Conservation (phyloP, 2,888 invertebrate species). For the Amitus sp. region DNA sequence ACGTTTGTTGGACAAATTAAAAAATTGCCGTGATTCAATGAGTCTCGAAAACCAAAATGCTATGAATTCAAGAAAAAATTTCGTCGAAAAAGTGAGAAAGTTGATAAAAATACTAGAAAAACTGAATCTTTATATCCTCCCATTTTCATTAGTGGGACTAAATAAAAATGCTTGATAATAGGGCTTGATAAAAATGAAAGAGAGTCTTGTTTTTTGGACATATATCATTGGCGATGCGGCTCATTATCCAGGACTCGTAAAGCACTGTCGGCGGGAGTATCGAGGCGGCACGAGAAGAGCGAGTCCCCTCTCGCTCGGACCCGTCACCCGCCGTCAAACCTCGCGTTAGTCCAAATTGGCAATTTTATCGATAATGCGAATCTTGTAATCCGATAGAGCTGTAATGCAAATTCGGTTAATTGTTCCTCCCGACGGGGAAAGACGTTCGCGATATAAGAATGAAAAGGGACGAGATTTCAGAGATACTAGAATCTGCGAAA, state of each 20-base stretch:
- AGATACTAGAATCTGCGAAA: conserved; percentile 28
- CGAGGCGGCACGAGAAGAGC: conserved; percentile 50
- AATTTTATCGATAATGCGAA: conserved; percentile 66
- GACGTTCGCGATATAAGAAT: conserved; percentile 20
- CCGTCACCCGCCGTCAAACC: conserved; percentile 40
- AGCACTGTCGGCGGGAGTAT: conserved; percentile 44
- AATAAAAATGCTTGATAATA: too few species aligned
- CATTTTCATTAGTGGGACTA: too few species aligned
- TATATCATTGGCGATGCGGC: conserved; percentile 12
- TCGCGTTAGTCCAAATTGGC: conserved; percentile 57
- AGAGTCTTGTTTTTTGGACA: too few species aligned
- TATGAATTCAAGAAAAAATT: too few species aligned
- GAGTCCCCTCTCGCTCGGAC: conserved; percentile 41
- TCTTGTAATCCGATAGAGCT: conserved; percentile 66
- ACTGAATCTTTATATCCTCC: too few species aligned
- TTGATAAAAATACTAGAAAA: too few species aligned
- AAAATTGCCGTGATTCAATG: too few species aligned
- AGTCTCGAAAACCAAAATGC: too few species aligned
- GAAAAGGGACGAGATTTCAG: conserved; percentile 22
- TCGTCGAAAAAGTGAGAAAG: too few species aligned
- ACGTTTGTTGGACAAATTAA: too few species aligned
- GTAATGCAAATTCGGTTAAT: conserved; percentile 66
- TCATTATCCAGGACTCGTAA: conserved; percentile 35
- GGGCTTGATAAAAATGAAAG: too few species aligned
- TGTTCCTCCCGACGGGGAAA: conserved; percentile 54